Evolutionary conservation across 2,113 vertebrate genomes (phyloP).

Genomic region (Eulemur rufifrons): DNA sequence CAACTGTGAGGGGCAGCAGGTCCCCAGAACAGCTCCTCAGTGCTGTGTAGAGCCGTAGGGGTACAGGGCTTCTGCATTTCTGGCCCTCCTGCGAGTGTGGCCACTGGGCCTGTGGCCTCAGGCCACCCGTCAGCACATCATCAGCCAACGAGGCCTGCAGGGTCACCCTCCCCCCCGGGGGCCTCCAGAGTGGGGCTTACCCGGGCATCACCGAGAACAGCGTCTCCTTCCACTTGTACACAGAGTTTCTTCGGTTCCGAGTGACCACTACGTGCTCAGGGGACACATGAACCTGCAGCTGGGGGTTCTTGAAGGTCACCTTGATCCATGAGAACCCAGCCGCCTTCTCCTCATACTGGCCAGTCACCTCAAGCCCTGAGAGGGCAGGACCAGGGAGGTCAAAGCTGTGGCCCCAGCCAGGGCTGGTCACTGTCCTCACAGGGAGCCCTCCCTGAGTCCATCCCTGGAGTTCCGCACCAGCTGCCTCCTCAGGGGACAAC

Average conservation of each 20-base stretch:
- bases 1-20: background rate
- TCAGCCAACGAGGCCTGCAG: background rate
- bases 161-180: no score
- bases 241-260: slow-evolving; percentile 17
- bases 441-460: background rate
- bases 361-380: slow-evolving; percentile 78
- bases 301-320: slow-evolving; percentile 67
- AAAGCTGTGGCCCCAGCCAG: background rate
- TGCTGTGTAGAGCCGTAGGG: background rate
- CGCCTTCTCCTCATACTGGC: slow-evolving; percentile 54
- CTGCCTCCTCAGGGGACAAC: background rate
- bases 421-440: background rate
- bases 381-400: background rate
- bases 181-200: slow-evolving; percentile 33
- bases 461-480: background rate
- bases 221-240: slow-evolving; percentile 47
- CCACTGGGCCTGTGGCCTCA: background rate
- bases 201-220: slow-evolving; percentile 13
- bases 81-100: background rate
- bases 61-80: background rate
- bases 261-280: slow-evolving; percentile 48
- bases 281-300: background rate
- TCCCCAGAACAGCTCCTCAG: background rate
- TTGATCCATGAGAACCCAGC: slow-evolving; percentile 74
- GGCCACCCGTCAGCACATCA: background rate